These are phyloP conservation scores for Solea senegalensis DNA, from an alignment of 2,113 vertebrate species.

Conservation along the genomic window DNA sequence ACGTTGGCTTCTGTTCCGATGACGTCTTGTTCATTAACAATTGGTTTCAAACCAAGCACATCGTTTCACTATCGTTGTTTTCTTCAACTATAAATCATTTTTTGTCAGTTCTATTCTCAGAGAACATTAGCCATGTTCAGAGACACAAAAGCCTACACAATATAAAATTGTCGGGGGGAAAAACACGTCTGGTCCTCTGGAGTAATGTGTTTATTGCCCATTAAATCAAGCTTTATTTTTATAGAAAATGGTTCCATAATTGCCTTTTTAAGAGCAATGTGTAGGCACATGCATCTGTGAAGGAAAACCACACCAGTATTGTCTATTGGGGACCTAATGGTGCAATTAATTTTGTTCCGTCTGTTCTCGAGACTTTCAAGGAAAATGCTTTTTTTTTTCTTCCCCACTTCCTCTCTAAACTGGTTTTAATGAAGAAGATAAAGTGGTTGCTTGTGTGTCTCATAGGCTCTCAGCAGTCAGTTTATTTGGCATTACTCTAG, in stretches of 20 bases:
- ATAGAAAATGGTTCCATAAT: slow-evolving; percentile 94
- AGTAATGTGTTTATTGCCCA: slow-evolving; percentile 95
- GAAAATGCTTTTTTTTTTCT: slow-evolving; percentile 90
- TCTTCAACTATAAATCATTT: neutral
- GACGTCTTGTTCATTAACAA: slow-evolving; percentile 1
- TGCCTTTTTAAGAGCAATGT: slow-evolving; percentile 93
- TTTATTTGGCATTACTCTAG: slow-evolving; percentile 92
- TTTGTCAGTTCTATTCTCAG: slow-evolving; percentile 6
- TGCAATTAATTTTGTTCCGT: slow-evolving; percentile 97
- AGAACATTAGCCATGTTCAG: slow-evolving; percentile 65
- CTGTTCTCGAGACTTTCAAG: slow-evolving; percentile 97
- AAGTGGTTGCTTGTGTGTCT: slow-evolving; percentile 90
- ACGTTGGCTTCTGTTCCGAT: slow-evolving; percentile 25
- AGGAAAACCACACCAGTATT: slow-evolving; percentile 93
- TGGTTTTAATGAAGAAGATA: slow-evolving; percentile 98
- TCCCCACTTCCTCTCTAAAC: slow-evolving; percentile 82
- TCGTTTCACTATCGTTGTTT: neutral
- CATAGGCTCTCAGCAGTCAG: slow-evolving; percentile 88
- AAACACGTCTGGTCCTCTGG: slow-evolving; percentile 83
- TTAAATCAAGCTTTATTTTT: slow-evolving; percentile 96
- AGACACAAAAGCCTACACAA: slow-evolving; percentile 75
- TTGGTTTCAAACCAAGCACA: slow-evolving; percentile 9
- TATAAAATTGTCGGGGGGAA: slow-evolving; percentile 82
- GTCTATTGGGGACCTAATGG: slow-evolving; percentile 94
- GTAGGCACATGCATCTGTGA: slow-evolving; percentile 90